Conservation (phyloP, 2,888 invertebrate species). For the Latrodectus hesperus region DNA sequence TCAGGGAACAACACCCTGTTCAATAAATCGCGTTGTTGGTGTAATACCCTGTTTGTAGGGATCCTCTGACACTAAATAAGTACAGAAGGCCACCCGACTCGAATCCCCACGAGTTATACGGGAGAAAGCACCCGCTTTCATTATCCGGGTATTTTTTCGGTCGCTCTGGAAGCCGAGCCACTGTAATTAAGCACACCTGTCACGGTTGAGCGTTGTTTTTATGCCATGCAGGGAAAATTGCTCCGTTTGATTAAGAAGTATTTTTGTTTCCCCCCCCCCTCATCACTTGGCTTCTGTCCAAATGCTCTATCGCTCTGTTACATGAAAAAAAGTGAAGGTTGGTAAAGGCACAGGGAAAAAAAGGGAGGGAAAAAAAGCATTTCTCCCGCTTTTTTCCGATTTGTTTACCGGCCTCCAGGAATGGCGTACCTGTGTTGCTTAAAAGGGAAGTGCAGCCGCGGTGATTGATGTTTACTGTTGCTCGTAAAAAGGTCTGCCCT, state of each 20-base stretch:
- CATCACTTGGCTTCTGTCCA: conserved; percentile 30
- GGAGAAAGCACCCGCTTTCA: too few relatives aligned
- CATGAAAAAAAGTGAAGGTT: background rate
- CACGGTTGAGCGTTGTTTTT: conserved; percentile 33
- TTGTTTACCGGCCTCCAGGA: background rate
- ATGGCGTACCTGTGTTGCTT: background rate
- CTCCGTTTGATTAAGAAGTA: conserved; percentile 30
- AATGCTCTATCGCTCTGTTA: background rate
- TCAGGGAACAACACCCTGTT: too few relatives aligned
- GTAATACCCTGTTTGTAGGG: too few relatives aligned
- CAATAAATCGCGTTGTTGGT: too few relatives aligned
- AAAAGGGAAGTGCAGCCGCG: background rate
- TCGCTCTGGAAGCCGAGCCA: background rate
- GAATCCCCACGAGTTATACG: too few relatives aligned
- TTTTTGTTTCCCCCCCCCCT: background rate
- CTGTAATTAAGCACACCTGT: conserved; percentile 24
- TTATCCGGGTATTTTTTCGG: background rate
- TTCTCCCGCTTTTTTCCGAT: background rate
- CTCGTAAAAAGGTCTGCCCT: conserved; percentile 13
- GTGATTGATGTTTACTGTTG: conserved; percentile 33
- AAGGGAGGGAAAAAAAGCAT: background rate
- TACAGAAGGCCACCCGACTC: too few relatives aligned
- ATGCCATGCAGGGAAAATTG: background rate
- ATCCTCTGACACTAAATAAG: too few relatives aligned
- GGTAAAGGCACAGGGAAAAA: background rate